A percentile compares a stretch with the other conserved stretches of the same genome.
phyloP scores from a whole-genome alignment of 2,797 vertebrate genomes.

The Tapera naevia region DNA sequence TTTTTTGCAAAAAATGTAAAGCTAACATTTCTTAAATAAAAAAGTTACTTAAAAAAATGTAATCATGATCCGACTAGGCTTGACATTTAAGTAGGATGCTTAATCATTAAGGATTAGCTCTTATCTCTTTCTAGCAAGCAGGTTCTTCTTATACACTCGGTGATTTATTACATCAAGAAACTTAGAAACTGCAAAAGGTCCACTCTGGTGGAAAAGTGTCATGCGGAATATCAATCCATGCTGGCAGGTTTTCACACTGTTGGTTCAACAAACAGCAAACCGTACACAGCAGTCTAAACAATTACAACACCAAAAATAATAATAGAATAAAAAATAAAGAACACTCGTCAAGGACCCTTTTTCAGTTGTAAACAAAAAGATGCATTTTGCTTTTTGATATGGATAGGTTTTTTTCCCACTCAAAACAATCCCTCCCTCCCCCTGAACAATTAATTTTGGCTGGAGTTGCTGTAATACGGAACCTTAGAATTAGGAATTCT shows the following conservation, averaged over 20 bases:
- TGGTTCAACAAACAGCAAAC: slow-evolving; percentile 87
- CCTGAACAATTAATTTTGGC: slow-evolving; percentile 71
- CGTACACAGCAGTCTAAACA: slow-evolving; percentile 87
- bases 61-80: slow-evolving; percentile 84
- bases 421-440: slow-evolving; percentile 40
- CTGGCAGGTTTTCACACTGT: slow-evolving; percentile 88
- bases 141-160: slow-evolving; percentile 82
- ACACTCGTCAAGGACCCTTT: slow-evolving; percentile 85
- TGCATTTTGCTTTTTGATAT: slow-evolving; percentile 78
- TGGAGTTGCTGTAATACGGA: slow-evolving; percentile 64
- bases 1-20: slow-evolving; percentile 46
- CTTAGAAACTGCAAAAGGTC: slow-evolving; percentile 80
- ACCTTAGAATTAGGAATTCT: slow-evolving; percentile 76
- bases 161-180: slow-evolving; percentile 84
- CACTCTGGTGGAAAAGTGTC: slow-evolving; percentile 80
- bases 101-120: slow-evolving; percentile 82
- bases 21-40: slow-evolving; percentile 68
- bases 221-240: slow-evolving; percentile 86
- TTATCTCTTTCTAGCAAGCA: slow-evolving; percentile 84
- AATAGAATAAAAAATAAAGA: slow-evolving; percentile 78
- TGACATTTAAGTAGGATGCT: slow-evolving; percentile 82
- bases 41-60: slow-evolving; percentile 52
- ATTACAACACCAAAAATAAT: slow-evolving; percentile 86
- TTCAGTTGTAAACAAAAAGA: slow-evolving; percentile 84
- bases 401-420: slow-evolving; percentile 59